phyloP scores from a whole-genome alignment of 2,888 invertebrate species.

The Papilio elwesi region DNA sequence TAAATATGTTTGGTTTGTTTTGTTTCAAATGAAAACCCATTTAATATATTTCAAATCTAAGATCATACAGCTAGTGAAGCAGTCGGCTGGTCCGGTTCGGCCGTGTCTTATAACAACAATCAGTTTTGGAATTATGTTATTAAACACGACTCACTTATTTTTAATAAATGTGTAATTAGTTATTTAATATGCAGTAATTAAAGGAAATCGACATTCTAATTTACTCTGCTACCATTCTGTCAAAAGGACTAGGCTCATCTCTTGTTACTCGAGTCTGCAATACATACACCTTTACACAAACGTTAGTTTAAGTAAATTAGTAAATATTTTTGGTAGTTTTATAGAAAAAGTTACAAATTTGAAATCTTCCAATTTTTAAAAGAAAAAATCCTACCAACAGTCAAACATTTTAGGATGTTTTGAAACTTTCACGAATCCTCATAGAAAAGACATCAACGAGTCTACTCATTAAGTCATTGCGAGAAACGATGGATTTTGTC shows the following conservation, averaged over 20 bases:
- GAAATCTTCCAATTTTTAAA: too few relatives aligned
- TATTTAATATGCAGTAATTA: conserved; percentile 9
- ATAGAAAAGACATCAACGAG: conserved; percentile 40
- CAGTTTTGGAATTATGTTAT: conserved; percentile 25
- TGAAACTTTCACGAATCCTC: conserved; percentile 3
- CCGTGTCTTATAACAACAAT: conserved; percentile 18
- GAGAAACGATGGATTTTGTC: conserved; percentile 46
- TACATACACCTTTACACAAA: background rate
- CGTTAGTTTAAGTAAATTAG: background rate
- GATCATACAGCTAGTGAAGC: conserved; percentile 34
- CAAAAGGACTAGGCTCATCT: background rate
- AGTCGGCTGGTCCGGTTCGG: conserved; percentile 14
- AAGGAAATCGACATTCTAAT: background rate
- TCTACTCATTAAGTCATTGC: conserved; percentile 14
- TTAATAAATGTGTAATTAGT: conserved; percentile 22
- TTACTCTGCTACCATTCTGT: background rate
- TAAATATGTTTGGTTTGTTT: conserved; percentile 18
- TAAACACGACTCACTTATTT: conserved; percentile 25
- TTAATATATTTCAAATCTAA: conserved; percentile 28
- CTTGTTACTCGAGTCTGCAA: background rate
- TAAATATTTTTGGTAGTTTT: background rate
- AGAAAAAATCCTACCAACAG: too few relatives aligned
- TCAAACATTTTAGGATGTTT: background rate
- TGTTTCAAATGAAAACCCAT: conserved; percentile 12
- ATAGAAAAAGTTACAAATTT: background rate